Evolutionary conservation across 2,113 vertebrate genomes (phyloP).

Genomic region (Lophotis ruficrista): DNA sequence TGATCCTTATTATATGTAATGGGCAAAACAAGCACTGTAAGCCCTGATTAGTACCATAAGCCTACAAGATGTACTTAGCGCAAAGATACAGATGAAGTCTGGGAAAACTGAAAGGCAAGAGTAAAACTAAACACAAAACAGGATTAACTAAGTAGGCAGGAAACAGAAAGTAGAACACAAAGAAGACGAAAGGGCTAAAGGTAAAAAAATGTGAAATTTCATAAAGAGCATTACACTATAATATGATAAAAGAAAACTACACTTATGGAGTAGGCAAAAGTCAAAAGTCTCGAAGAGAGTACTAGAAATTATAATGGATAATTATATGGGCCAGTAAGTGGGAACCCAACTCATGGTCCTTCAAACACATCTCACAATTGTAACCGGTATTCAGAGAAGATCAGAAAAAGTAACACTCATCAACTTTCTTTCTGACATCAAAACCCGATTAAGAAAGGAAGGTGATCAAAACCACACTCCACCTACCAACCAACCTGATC

Average conservation of each 20-base stretch:
- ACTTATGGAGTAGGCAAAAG: not conserved
- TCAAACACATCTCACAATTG: not conserved
- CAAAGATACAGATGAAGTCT: not conserved
- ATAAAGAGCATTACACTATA: not conserved
- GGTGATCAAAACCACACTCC: not conserved
- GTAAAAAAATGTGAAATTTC: not conserved
- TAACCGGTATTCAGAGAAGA: not conserved
- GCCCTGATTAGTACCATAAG: not conserved
- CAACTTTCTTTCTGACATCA: not conserved
- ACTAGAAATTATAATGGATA: not conserved
- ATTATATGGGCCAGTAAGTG: not conserved
- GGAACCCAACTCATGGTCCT: not conserved
- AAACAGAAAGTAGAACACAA: not conserved
- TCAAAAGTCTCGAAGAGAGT: not conserved
- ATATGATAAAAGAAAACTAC: not conserved
- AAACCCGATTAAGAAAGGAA: not conserved
- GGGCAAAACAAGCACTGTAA: slow-evolving; percentile 16
- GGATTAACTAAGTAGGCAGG: not conserved
- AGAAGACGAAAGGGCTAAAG: not conserved
- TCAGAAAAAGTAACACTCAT: not conserved
- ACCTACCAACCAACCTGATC: not conserved
- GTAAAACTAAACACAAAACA: not conserved
- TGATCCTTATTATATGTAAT: slow-evolving; percentile 23
- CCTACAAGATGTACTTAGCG: not conserved
- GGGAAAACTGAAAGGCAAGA: not conserved